Evolutionary conservation across 1,140 invertebrate species (phyloP), one percentile per base, ranked within the genome.

Genomic region (Drosophila ercepeae): DNA sequence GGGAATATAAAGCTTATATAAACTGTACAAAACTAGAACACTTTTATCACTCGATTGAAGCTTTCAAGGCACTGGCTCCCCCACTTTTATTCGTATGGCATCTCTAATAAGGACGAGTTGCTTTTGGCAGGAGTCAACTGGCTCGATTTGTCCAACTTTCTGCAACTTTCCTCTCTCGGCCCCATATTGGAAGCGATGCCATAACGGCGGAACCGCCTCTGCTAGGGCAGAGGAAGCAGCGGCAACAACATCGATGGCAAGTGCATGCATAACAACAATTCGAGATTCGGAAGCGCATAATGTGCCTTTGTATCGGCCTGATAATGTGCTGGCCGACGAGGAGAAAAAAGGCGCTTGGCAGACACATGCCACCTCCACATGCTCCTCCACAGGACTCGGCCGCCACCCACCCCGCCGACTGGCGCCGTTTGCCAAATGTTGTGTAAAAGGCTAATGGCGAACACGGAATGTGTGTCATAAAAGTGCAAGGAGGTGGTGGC

Each of bases 271-370:
- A 68, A 68, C 60, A 52, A 78, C 64, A 74, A 53, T 61, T 69
- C 60, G 42, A 61, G 75, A 76, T 74, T 86, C 82, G 81, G 77
- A 86, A 77, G 81, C 63, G 82, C 82, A 86, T 86, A 86, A 86
- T 86, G 82, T 81, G 63, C 73, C 77, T 81, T 88, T 86, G 82
- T 86, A 86, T 86, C 82, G 82, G 54, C 49, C 81, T 77, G 82
- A 86, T 88, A 86, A 86, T 88, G 76, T 60, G 64, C 68, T 58
- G 82, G 55, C 63, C 49, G 41, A 44, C 9, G 13, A 39, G 36
- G 4, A 16, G 14, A 14, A 39, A 39, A 39, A 39, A 72, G 71
- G 58, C 51, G 54, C 58, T 76, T 84, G 76, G 81, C 76, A 81
- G 59, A 41, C 82, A 34, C 34, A 42, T 19, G 32, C 48, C 42